Conservation (phyloP, 2,113 vertebrate species). For the Ageneiosus marmoratus region DNA sequence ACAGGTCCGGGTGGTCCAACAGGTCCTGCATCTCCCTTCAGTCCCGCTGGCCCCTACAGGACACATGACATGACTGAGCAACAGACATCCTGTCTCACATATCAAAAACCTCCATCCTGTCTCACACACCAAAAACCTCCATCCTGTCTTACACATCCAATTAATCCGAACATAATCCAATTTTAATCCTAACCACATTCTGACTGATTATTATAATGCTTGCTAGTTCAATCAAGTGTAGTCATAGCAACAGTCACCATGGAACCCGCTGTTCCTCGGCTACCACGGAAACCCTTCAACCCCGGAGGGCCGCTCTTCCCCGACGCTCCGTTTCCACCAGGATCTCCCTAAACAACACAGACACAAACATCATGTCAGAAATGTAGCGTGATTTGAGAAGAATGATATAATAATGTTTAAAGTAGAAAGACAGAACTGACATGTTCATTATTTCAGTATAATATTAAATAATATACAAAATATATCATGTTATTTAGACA, state of each 20-base stretch:
- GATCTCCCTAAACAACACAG: conserved; percentile 81
- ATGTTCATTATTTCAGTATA: background rate
- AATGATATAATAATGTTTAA: too few species aligned
- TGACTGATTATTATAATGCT: background rate
- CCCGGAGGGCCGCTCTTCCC: conserved; percentile 91
- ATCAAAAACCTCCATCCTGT: background rate
- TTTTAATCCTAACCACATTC: background rate
- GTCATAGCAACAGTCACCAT: conserved; percentile 72
- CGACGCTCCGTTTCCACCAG: conserved; percentile 80
- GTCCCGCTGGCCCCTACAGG: conserved; percentile 83
- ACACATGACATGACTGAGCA: conserved; percentile 1
- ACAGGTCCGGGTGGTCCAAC: conserved; percentile 81
- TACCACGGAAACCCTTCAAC: conserved; percentile 89
- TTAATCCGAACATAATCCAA: too few species aligned
- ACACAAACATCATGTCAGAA: background rate
- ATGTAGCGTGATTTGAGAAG: background rate
- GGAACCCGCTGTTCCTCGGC: conserved; percentile 84
- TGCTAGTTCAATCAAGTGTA: background rate
- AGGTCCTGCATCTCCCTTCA: conserved; percentile 92
- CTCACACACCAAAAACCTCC: background rate
- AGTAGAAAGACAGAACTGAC: background rate
- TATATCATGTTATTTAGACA: background rate
- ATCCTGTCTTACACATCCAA: background rate
- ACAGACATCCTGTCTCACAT: background rate
- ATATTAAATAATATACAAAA: background rate